A percentile compares a stretch with the other conserved stretches of the same genome.
Conservation (phyloP, 2,113 vertebrate species). For the Paradisaea rubra region DNA sequence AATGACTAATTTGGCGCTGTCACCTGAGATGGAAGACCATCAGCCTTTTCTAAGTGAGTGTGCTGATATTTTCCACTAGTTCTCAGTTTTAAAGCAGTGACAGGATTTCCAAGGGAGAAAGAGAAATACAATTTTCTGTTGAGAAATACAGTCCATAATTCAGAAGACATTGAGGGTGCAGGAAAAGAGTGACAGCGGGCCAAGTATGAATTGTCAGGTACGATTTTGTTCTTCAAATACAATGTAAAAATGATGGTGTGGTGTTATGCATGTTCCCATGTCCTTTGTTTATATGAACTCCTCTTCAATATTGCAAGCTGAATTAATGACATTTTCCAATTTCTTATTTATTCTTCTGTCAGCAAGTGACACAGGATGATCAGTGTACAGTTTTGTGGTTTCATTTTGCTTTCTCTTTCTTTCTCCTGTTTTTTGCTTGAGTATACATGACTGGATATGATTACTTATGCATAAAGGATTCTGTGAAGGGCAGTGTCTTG, state of each 20-base stretch:
- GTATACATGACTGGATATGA: not conserved
- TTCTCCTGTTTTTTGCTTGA: not conserved
- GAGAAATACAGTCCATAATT: not conserved
- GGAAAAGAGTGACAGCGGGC: not conserved
- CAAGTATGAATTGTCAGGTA: not conserved
- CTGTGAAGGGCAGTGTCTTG: not conserved
- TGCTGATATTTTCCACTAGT: not conserved
- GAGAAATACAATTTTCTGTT: not conserved
- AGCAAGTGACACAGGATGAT: not conserved
- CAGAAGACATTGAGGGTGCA: not conserved
- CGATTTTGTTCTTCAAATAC: not conserved
- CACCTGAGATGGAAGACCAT: not conserved
- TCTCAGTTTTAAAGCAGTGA: not conserved
- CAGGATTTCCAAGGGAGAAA: not conserved
- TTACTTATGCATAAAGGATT: not conserved
- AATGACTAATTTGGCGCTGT: not conserved
- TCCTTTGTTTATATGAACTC: not conserved
- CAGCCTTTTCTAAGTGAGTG: not conserved
- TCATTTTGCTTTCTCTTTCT: not conserved
- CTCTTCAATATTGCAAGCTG: not conserved
- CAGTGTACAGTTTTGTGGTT: not conserved
- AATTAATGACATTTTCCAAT: not conserved
- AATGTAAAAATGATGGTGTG: not conserved
- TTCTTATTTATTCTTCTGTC: not conserved
- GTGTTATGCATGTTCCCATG: not conserved